Conservation (phyloP, 2,888 invertebrate genomes). For the Eulithis prunata region DNA sequence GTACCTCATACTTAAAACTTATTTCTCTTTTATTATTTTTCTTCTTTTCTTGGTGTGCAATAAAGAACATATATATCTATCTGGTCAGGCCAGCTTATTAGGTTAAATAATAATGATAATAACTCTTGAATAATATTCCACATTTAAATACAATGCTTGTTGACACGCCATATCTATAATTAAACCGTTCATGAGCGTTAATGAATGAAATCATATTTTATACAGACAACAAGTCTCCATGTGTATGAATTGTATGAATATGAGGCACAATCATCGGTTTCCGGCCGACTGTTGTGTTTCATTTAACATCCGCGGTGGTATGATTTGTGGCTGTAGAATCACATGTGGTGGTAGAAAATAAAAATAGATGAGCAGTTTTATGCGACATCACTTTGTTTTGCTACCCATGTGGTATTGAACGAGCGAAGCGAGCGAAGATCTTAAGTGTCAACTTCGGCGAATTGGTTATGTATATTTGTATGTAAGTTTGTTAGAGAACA, state of each 20-base stretch:
- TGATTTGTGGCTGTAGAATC: slow-evolving; percentile 44
- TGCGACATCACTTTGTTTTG: slow-evolving; percentile 4
- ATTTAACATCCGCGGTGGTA: slow-evolving; percentile 42
- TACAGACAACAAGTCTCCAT: slow-evolving; percentile 63
- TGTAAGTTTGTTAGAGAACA: no score
- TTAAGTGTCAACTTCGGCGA: no score
- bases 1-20: no score
- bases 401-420: slow-evolving; percentile 8
- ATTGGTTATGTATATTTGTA: no score
- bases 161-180: slow-evolving; percentile 31
- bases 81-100: no score
- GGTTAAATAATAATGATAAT: no score
- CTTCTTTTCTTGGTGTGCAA: no score
- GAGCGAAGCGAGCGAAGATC: no score
- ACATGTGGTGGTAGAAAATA: slow-evolving; percentile 34
- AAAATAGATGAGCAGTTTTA: slow-evolving; percentile 24
- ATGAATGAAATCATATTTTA: slow-evolving; percentile 75
- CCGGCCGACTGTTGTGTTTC: slow-evolving; percentile 46
- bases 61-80: no score
- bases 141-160: slow-evolving; percentile 2
- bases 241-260: slow-evolving; percentile 41
- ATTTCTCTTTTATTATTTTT: no score
- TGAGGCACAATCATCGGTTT: slow-evolving; percentile 50
- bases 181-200: slow-evolving; percentile 49
- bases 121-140: neutral